Percentiles rank a stretch among this genome's conserved stretches.
These are phyloP conservation scores for Euzophera pinguis DNA, from an alignment of 2,888 invertebrate genomes.

Conservation along the genomic window DNA sequence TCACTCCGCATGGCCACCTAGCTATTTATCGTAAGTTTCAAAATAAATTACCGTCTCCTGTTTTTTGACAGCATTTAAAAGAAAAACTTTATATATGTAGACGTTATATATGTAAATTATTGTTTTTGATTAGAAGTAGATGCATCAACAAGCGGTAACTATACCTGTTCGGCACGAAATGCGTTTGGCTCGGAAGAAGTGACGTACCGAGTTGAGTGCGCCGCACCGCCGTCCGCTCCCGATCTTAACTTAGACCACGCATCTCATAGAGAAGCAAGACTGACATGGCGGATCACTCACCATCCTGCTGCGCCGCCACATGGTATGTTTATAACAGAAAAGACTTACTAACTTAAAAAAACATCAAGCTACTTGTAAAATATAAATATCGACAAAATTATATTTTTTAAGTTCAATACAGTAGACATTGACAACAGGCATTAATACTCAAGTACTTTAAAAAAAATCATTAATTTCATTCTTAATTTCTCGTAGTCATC, in stretches of 20 bases:
- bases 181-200: constrained; percentile 91
- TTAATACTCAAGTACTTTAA: no score
- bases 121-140: constrained; percentile 80
- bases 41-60: no score
- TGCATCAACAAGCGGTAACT: constrained; percentile 86
- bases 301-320: constrained; percentile 79
- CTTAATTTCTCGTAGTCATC: no score
- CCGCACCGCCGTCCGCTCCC: constrained; percentile 86
- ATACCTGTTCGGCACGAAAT: constrained; percentile 91
- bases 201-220: constrained; percentile 88
- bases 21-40: constrained; percentile 82
- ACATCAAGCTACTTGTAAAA: no score
- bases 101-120: no score
- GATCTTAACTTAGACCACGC: constrained; percentile 83
- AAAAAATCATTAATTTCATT: no score
- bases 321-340: constrained; percentile 32
- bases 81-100: no score
- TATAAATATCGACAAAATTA: no score
- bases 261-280: constrained; percentile 81
- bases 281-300: constrained; percentile 74
- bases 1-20: constrained; percentile 85
- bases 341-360: no score
- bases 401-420: no score
- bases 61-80: no score
- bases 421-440: no score